Evolutionary conservation across 35 echinoderm and acorn worm species (phyloP).

Genomic region (Hemicentrotus pulcherrimus): DNA sequence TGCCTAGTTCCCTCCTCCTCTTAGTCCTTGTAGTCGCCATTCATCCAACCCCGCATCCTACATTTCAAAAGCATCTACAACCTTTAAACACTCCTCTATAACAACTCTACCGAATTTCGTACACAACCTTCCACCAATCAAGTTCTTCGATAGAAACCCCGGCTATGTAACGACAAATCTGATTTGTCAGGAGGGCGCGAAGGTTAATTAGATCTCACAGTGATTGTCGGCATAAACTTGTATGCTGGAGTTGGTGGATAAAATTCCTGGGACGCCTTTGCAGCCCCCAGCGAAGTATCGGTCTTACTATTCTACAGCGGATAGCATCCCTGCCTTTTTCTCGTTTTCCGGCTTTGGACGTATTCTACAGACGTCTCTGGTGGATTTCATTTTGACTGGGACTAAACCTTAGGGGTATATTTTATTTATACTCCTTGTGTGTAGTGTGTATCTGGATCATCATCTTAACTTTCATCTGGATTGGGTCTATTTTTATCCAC

Average conservation of each 20-base stretch:
- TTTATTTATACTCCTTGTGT: conserved; percentile 15
- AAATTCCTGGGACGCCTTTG: conserved; percentile 34
- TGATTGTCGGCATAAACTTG: conserved; percentile 6
- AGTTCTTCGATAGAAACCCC: background rate
- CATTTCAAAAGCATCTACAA: background rate
- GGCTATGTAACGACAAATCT: background rate
- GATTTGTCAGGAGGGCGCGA: conserved; percentile 27
- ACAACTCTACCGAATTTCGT: background rate
- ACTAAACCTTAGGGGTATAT: conserved; percentile 21
- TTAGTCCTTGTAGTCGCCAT: background rate
- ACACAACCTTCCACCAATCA: conserved; percentile 22
- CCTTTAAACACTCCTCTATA: conserved; percentile 1
- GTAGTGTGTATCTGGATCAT: background rate
- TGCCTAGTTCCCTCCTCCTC: background rate
- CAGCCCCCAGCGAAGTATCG: background rate
- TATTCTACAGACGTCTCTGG: background rate
- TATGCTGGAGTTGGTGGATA: conserved; percentile 17
- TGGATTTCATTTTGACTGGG: background rate
- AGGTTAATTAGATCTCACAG: conserved; percentile 34
- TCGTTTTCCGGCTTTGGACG: background rate
- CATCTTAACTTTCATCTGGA: background rate
- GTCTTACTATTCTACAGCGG: background rate
- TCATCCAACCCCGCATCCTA: background rate
- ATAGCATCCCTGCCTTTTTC: background rate
- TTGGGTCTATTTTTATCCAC: background rate